Evolutionary conservation across 2,797 vertebrate species (phyloP), one percentile per base, ranked within the genome.

Genomic region (Picus viridis): DNA sequence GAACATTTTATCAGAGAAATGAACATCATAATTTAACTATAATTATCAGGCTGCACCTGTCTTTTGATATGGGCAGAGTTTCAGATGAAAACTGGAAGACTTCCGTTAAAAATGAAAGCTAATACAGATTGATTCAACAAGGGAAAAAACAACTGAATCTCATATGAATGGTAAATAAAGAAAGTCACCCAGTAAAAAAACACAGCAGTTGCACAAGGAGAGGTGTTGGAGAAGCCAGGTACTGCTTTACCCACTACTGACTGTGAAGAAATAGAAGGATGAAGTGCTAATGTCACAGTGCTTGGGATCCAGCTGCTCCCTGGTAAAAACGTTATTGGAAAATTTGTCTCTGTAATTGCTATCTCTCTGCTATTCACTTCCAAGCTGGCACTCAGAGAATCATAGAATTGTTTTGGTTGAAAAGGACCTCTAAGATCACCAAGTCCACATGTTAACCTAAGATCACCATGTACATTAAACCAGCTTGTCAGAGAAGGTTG

Each of bases 81-180:
- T 91, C 32, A 58, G 62, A n/a, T 3, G 41, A 41, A 58, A 72
- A 41, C 3, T 0, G 0, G 2, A 1, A 2, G 41, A 43, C 57
- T 78, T 36, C 32, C 39, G 9, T 61, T 26, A 64, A 94, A 90
- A 30, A 10, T 12, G 8, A 77, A 86, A 87, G 9, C 5, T 39
- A 36, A 56, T 57, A 39, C 3, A 53, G 32, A 29, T 59, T 0
- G 0, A 59, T 57, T 84, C 27, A 82, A 59, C 10, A 80, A 62
- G 22, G 11, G 10, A 10, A 53, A 83, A 75, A 90, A 53, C 2
- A 45, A 2, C 16, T 90, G 13, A 30, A 11, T 54, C 5, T 68
- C 18, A 26, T 57, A 15, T 7, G 2, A 1, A 13, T 61, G 24
- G 16, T 49, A 76, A 83, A 58, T 39, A 58, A 59, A 73, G 19